These are phyloP conservation scores for Gavia stellata DNA, from an alignment of 2,113 vertebrate genomes.

Conservation along the genomic window DNA sequence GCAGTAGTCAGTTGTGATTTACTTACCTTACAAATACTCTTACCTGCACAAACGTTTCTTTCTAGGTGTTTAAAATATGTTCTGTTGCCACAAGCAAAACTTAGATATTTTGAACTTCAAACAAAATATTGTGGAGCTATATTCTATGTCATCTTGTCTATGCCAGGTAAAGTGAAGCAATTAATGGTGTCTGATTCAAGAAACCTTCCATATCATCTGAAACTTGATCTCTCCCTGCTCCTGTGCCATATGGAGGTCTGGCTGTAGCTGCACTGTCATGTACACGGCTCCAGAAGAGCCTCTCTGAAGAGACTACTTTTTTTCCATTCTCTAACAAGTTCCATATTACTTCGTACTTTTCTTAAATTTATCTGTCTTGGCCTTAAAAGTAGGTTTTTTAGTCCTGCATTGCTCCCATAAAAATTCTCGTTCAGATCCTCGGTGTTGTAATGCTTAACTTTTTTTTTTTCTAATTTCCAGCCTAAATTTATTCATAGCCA, in stretches of 20 bases:
- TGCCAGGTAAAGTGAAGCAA: neutral
- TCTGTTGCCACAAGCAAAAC: neutral
- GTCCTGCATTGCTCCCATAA: neutral
- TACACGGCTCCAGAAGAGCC: rapidly evolving
- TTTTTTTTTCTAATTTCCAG: neutral
- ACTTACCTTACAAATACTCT: neutral
- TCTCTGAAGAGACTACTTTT: neutral
- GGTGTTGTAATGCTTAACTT: neutral
- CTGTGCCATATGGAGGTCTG: neutral
- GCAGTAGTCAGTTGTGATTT: neutral
- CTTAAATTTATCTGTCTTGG: neutral
- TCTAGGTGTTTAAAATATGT: neutral
- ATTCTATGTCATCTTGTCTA: neutral
- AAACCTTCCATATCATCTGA: neutral
- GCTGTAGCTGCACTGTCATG: neutral
- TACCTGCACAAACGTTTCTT: neutral
- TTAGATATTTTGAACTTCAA: neutral
- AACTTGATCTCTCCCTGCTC: neutral
- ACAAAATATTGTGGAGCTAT: neutral
- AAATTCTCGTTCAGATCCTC: neutral
- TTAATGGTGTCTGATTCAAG: neutral
- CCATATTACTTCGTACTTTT: neutral
- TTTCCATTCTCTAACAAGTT: neutral
- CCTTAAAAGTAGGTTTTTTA: neutral
- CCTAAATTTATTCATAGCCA: neutral